These are phyloP conservation scores for Parthenolecanium corni DNA, from an alignment of 2,888 invertebrate species.

Conservation along the genomic window DNA sequence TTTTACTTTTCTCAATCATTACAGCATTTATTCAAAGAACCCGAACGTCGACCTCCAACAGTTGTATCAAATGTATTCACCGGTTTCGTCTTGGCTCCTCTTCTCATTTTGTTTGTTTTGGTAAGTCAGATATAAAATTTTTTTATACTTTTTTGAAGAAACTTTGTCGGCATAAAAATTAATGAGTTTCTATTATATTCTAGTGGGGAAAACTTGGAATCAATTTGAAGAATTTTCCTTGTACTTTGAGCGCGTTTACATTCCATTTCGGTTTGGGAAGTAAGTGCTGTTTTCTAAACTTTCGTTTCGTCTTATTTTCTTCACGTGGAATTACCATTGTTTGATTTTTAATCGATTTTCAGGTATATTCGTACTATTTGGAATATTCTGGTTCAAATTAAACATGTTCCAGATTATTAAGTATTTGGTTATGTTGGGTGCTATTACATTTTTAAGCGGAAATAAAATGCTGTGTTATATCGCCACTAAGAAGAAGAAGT, in stretches of 20 bases:
- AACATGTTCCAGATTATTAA: constrained; percentile 94
- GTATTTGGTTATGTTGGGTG: constrained; percentile 71
- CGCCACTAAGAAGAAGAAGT: constrained; percentile 41
- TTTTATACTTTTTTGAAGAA: neutral
- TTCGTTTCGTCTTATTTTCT: neutral
- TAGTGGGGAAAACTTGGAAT: constrained; percentile 76
- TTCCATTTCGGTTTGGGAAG: constrained; percentile 86
- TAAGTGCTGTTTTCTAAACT: constrained; percentile 37
- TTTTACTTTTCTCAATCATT: too few species aligned
- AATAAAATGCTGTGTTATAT: constrained; percentile 79
- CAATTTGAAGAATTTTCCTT: constrained; percentile 71
- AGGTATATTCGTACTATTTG: constrained; percentile 79
- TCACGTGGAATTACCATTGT: constrained; percentile 18
- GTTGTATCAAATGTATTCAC: constrained; percentile 85
- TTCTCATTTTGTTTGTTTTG: constrained; percentile 66
- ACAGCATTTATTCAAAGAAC: constrained; percentile 75
- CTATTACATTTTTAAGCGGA: constrained; percentile 85
- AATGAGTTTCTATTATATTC: constrained; percentile 31
- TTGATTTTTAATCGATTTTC: constrained; percentile 35
- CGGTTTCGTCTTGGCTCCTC: constrained; percentile 63
- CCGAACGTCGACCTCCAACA: constrained; percentile 82
- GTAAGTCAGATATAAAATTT: constrained; percentile 38
- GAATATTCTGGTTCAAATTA: constrained; percentile 80
- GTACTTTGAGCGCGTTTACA: constrained; percentile 64
- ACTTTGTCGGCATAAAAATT: neutral